Conservation (phyloP, 2,888 invertebrate species). For the Eupithecia centaureata region DNA sequence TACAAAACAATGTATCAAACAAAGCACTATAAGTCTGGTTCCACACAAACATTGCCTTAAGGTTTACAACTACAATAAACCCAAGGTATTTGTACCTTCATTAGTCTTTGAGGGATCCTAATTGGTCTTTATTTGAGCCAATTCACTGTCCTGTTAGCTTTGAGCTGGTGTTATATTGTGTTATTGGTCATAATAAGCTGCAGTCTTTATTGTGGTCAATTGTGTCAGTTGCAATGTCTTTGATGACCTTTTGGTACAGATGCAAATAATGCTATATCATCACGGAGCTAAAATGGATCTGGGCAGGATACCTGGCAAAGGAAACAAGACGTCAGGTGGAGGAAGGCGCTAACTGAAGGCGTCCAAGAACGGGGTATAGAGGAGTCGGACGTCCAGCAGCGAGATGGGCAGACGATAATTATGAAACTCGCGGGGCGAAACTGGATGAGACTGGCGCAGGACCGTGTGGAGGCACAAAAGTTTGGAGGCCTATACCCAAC, state of each 20-base stretch:
- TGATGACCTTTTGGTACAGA: background rate
- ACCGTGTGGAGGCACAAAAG: too few species aligned
- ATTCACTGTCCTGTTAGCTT: conserved; percentile 25
- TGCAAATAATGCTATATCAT: too few species aligned
- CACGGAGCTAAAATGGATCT: too few species aligned
- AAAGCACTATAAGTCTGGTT: background rate
- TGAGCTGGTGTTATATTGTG: conserved; percentile 13
- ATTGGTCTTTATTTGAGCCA: conserved; percentile 34
- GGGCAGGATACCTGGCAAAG: too few species aligned
- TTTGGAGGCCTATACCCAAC: too few species aligned
- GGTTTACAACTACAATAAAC: conserved; percentile 49
- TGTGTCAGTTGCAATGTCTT: background rate
- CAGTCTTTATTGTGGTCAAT: conserved; percentile 5
- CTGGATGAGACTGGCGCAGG: too few species aligned
- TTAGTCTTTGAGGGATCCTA: conserved; percentile 49
- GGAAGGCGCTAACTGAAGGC: too few species aligned
- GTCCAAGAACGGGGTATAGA: too few species aligned
- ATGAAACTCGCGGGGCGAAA: too few species aligned
- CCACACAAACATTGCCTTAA: conserved; percentile 27
- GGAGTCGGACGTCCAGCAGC: too few species aligned
- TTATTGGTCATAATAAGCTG: conserved; percentile 26
- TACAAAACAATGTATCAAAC: background rate
- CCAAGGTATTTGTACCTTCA: conserved; percentile 61
- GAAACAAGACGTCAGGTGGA: too few species aligned
- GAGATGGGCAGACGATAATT: too few species aligned